phyloP scores from a whole-genome alignment of 2,113 vertebrate species.

The Chaetorhynchus papuensis region DNA sequence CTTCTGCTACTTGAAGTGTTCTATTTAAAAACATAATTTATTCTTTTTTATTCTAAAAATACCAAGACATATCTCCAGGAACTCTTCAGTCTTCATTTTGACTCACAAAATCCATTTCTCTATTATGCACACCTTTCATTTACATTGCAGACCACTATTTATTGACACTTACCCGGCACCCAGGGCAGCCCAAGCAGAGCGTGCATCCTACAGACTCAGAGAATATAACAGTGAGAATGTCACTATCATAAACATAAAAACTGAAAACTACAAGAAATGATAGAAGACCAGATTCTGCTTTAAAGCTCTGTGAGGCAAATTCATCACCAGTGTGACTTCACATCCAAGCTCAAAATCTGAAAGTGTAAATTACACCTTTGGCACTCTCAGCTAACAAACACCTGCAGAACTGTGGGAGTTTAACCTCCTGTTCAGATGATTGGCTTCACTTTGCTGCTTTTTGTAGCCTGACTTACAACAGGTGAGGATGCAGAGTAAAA shows the following conservation, averaged over 20 bases:
- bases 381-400: not conserved
- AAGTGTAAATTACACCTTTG: not conserved
- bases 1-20: not conserved
- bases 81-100: not conserved
- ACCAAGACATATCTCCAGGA: not conserved
- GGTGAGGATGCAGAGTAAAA: not conserved
- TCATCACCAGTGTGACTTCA: not conserved
- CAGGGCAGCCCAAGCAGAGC: not conserved
- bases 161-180: not conserved
- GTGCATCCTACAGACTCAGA: not conserved
- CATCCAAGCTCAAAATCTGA: not conserved
- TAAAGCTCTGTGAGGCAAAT: not conserved
- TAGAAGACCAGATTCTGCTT: not conserved
- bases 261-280: not conserved
- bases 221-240: not conserved
- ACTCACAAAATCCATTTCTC: not conserved
- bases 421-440: not conserved
- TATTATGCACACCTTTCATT: not conserved
- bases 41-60: not conserved
- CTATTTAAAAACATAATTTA: not conserved
- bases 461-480: not conserved
- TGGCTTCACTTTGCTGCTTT: not conserved
- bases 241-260: not conserved
- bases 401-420: not conserved
- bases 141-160: not conserved